Percentiles rank a stretch among this genome's conserved stretches.
These are phyloP conservation scores for Globodera rostochiensis DNA, from an alignment of 1,140 invertebrate genomes.

Conservation along the genomic window DNA sequence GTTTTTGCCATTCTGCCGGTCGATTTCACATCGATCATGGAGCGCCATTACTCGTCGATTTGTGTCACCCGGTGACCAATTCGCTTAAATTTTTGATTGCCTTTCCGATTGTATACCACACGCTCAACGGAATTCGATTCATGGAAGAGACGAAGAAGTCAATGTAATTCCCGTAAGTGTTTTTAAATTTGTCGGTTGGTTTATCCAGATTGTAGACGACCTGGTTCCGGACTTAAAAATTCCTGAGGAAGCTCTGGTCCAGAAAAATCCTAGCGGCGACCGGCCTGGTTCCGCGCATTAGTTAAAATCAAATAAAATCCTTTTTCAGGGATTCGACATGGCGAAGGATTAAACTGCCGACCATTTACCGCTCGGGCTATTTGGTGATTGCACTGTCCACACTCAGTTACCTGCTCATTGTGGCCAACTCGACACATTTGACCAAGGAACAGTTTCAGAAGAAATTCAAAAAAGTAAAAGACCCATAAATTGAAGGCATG, in stretches of 20 bases:
- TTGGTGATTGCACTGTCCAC: conserved; percentile 53
- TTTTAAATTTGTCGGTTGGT: conserved; percentile 11
- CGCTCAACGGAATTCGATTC: conserved; percentile 29
- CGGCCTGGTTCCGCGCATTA: too few species aligned
- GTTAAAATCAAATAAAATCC: too few species aligned
- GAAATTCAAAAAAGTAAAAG: neutral
- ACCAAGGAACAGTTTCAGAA: conserved; percentile 34
- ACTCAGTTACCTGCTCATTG: conserved; percentile 52
- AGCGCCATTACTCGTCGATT: conserved; percentile 23
- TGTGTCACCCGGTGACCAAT: neutral
- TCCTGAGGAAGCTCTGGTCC: too few species aligned
- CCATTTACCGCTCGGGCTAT: conserved; percentile 53
- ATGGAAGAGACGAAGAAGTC: conserved; percentile 14
- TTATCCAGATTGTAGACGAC: neutral
- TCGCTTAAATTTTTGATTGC: conserved; percentile 7
- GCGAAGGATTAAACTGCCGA: conserved; percentile 57
- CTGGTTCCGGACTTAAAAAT: too few species aligned
- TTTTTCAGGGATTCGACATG: conserved; percentile 57
- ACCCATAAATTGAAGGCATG: neutral
- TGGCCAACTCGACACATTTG: conserved; percentile 45
- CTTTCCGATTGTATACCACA: conserved; percentile 13
- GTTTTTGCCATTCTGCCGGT: conserved; percentile 54
- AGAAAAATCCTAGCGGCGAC: too few species aligned
- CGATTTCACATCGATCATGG: conserved; percentile 55
- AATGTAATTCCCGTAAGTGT: too few species aligned